Evolutionary conservation across 2,888 invertebrate genomes (phyloP), one percentile per base, ranked within the genome.

Genomic region (Pterobdella sp.): DNA sequence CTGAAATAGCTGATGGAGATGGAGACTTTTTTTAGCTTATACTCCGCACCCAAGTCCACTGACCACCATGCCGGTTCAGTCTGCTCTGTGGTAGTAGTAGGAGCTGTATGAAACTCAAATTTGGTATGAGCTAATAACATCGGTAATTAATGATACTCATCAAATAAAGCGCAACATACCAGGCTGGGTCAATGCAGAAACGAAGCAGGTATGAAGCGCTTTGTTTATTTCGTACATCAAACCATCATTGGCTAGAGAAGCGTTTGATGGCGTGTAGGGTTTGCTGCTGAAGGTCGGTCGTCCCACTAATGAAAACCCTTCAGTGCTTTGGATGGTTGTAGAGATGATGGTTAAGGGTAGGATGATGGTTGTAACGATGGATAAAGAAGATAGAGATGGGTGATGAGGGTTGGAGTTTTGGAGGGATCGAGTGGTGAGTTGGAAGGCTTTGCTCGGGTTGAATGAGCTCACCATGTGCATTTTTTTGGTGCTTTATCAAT

Each of bases 131-230:
- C 49, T 14, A 42, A 42, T 42, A 42, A 7, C 49, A 14, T 7
- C n/a, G n/a, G n/a, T n/a, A n/a, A n/a, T n/a, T n/a, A 42, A 42
- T 42, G 7, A 42, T 42, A 14, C 18, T 42, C 42, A 42, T 42
- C 42, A 42, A 42, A 18, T n/a, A n/a, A n/a, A n/a, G n/a, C n/a
- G n/a, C n/a, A n/a, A n/a, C n/a, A n/a, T n/a, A n/a, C n/a, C 60
- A 14, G 60, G 60, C 4, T 56, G n/a, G 26, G 60, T 3, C 3
- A 18, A 60, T 1, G 70, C 29, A 32, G 70, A 52, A 56, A 70
- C 60, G 70, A 70, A 70, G n/a, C 70, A 70, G 14, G 63, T 70
- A 3, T 34, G 1, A 10, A 60, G 60, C 1, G 70, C 34, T 22
- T n/a, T 1, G 34, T 22, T 29, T 22, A n/a, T 10, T 3, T 29